phyloP scores from a whole-genome alignment of 1,140 invertebrate species.

The Pissodes strobi region DNA sequence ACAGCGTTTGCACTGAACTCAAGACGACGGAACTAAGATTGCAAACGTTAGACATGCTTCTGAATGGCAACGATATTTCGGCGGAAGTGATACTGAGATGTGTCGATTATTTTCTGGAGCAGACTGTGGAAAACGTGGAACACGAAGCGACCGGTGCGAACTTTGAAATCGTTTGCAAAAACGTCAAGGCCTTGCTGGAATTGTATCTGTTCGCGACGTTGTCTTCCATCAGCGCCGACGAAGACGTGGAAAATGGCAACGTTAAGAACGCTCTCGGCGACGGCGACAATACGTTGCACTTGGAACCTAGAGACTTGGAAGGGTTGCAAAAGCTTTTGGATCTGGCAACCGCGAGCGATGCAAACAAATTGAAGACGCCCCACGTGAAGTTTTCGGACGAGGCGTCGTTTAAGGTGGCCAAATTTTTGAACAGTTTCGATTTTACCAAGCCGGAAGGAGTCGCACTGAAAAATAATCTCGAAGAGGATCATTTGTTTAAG shows the following conservation, averaged over 20 bases:
- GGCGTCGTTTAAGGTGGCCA: conserved; percentile 38
- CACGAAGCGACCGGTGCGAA: conserved; percentile 22
- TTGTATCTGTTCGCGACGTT: conserved; percentile 43
- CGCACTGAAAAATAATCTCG: conserved; percentile 54
- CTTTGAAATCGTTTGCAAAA: conserved; percentile 45
- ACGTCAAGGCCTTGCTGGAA: conserved; percentile 49
- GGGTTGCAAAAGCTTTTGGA: conserved; percentile 55
- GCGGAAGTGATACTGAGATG: conserved; percentile 61
- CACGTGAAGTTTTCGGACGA: conserved; percentile 51
- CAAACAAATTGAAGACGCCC: conserved; percentile 37
- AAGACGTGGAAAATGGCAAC: conserved; percentile 12
- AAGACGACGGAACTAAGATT: conserved; percentile 74
- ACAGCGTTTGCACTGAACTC: conserved; percentile 65
- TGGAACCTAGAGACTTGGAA: conserved; percentile 43
- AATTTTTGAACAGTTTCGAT: conserved; percentile 64
- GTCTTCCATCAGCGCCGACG: neutral
- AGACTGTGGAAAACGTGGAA: conserved; percentile 43
- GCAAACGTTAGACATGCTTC: conserved; percentile 73
- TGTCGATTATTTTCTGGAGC: conserved; percentile 56
- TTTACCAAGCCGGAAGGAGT: conserved; percentile 56
- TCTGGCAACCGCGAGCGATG: conserved; percentile 46
- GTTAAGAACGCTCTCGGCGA: neutral
- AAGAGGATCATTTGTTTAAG: conserved; percentile 55
- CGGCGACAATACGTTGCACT: conserved; percentile 6
- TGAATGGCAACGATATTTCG: conserved; percentile 64